Evolutionary conservation across 2,888 invertebrate genomes (phyloP), one percentile per base, ranked within the genome.

Genomic region (Tachystola acroxantha): DNA sequence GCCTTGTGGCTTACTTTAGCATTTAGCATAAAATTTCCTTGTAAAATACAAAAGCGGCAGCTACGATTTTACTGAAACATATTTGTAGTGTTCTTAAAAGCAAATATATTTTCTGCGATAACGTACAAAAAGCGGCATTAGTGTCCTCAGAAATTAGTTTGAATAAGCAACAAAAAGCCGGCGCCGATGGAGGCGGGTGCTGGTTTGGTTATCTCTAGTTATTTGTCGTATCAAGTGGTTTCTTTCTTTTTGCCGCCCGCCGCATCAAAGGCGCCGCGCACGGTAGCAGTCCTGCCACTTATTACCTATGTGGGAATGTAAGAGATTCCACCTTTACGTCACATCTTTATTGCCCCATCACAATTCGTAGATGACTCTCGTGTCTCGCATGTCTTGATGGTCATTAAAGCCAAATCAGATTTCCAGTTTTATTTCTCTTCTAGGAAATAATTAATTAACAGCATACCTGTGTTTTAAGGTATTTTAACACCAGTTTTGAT

Each of bases 161-260:
- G 53, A 59, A 58, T 58, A 67, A 54, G 61, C 53, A 64, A 57
- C 68, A 82, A 82, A 75, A 78, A 72, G 60, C 52, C 63, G 76
- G 76, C 78, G 77, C 79, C 77, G 57, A 51, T 50, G 46, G 42
- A 51, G 58, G 53, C 60, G 62, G 59, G 65, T 60, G 57, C 62
- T 48, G 54, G 22, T 22, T 9, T 24, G 24, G 72, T 73, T 85
- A 84, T 86, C 84, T 81, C 57, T 61, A 54, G 72, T 77, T 82
- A 82, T 85, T 86, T 85, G 82, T 85, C 79, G 76, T 76, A 80
- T 77, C 75, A 75, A 78, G 82, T 77, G 71, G 67, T 69, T 68
- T 65, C 61, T 57, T 61, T 55, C 60, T 68, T 72, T 67, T 57
- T 52, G 52, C 42, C 57, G 69, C 65, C 62, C 62, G 73, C 58